These are phyloP conservation scores for Hypselothyrea guttata DNA, from an alignment of 2,888 invertebrate species.

Conservation along the genomic window DNA sequence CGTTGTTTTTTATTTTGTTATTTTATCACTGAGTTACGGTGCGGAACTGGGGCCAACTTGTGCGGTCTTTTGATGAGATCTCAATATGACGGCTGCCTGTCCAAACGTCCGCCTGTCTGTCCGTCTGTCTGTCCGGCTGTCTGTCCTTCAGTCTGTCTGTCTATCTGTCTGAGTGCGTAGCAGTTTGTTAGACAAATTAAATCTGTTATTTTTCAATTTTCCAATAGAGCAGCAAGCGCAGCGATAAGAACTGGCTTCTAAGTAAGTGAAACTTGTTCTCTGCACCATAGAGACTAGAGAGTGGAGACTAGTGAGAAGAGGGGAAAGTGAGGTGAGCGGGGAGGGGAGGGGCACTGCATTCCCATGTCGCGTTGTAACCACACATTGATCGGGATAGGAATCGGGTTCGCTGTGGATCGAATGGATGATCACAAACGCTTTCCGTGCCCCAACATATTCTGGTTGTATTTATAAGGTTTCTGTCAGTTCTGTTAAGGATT, in stretches of 20 bases:
- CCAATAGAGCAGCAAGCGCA: slow-evolving; percentile 32
- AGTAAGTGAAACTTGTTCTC: slow-evolving; percentile 68
- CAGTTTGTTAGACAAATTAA: slow-evolving; percentile 75
- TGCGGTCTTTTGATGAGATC: slow-evolving; percentile 75
- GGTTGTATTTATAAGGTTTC: slow-evolving; percentile 75
- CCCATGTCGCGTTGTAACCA: slow-evolving; percentile 68
- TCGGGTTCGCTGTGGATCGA: slow-evolving; percentile 34
- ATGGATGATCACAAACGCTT: slow-evolving; percentile 13
- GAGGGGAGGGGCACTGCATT: slow-evolving; percentile 42
- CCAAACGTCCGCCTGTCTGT: slow-evolving; percentile 5
- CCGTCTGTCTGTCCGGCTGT: slow-evolving; percentile 16
- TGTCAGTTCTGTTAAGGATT: slow-evolving; percentile 74
- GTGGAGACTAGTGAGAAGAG: no score
- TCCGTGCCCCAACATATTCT: slow-evolving; percentile 53
- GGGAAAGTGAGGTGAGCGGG: no score
- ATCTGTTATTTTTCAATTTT: slow-evolving; percentile 68
- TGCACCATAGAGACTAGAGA: no score
- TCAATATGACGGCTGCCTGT: slow-evolving; percentile 70
- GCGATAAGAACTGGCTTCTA: slow-evolving; percentile 52
- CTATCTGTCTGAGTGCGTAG: slow-evolving; percentile 13
- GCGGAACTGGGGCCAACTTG: slow-evolving; percentile 45
- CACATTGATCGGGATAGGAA: slow-evolving; percentile 56
- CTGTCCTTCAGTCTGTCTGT: slow-evolving; percentile 7
- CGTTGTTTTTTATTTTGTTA: slow-evolving; percentile 13
- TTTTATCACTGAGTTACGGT: slow-evolving; percentile 42